Conservation (phyloP, 2,888 invertebrate species). For the Timema cristinae region DNA sequence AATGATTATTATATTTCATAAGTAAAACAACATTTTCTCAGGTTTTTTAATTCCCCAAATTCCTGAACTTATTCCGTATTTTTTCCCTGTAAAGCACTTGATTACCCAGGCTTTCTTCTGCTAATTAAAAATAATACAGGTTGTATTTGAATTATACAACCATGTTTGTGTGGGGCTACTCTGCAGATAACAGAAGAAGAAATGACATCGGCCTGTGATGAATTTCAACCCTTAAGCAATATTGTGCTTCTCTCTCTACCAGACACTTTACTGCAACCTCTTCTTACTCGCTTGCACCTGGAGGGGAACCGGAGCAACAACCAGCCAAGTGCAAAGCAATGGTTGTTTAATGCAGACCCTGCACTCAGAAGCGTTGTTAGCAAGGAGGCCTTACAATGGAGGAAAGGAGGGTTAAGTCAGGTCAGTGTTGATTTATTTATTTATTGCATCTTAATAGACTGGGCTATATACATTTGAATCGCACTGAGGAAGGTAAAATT, state of each 20-base stretch:
- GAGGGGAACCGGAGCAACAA: slow-evolving; percentile 49
- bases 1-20: too few species aligned
- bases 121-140: too few species aligned
- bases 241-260: slow-evolving; percentile 76
- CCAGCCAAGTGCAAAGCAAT: slow-evolving; percentile 57
- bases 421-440: slow-evolving; percentile 38
- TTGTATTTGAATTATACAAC: too few species aligned
- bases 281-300: slow-evolving; percentile 66
- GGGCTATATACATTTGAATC: too few species aligned
- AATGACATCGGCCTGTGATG: slow-evolving; percentile 62
- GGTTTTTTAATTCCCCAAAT: too few species aligned
- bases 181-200: slow-evolving; percentile 66
- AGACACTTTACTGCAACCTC: slow-evolving; percentile 70
- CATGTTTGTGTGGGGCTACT: too few species aligned
- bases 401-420: slow-evolving; percentile 56
- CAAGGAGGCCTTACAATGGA: slow-evolving; percentile 81
- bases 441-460: too few species aligned
- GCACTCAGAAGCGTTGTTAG: slow-evolving; percentile 76
- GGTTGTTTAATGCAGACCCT: slow-evolving; percentile 69
- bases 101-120: too few species aligned
- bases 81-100: too few species aligned
- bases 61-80: too few species aligned
- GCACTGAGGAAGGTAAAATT: too few species aligned
- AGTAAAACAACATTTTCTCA: too few species aligned
- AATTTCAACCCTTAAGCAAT: slow-evolving; percentile 71